Base-by-base conservation (phyloP, 1,140 invertebrate species). In the Acromyrmex charruanus region DNA sequence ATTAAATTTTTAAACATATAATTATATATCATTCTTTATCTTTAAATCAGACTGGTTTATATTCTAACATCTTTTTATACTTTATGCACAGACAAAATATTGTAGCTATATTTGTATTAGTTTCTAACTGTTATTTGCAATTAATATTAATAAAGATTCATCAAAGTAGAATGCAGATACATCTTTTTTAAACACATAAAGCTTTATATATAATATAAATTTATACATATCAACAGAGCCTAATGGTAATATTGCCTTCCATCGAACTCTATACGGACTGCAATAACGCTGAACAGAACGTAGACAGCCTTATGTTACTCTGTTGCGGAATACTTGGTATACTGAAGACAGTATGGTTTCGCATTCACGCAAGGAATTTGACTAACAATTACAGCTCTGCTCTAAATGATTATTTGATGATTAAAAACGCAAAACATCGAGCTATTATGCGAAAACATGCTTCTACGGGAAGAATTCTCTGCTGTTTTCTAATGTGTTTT, bases 371-470 rank as follows among this genome's bases (percentile, higher is more conserved):
- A 3, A 14, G 7, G 0, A 58, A 71, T 0, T 65, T 90, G 2
- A 25, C 25, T 6, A 5, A 16, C 2, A 90, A 89, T 65, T 90
- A 90, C n/a, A 25, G 3, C 0, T 87, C 66, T 1, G 79, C 68
- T 0, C 0, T 85, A 28, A 68, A 44, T 0, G 89, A 90, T 74
- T 89, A 90, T 28, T 0, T 44, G 0, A 65, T 77, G 3, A 5
- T 68, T 3, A n/a, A 49, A 2, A n/a, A 35, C 0, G 31, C 58
- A 3, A 59, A 84, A 18, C 55, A 85, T 1, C 74, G 72, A 2
- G 21, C n/a, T 0, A 79, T 90, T 4, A 53, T 90, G 44, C 63
- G 68, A 49, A 63, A 18, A 12, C 85, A 89, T 35, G 85, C 89
- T 14, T 69, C 28, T 10, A 87, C 84, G 44, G 68, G 66, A 0